These are phyloP conservation scores for Drosophila ironensis DNA, from an alignment of 1,140 invertebrate species.

Conservation along the genomic window DNA sequence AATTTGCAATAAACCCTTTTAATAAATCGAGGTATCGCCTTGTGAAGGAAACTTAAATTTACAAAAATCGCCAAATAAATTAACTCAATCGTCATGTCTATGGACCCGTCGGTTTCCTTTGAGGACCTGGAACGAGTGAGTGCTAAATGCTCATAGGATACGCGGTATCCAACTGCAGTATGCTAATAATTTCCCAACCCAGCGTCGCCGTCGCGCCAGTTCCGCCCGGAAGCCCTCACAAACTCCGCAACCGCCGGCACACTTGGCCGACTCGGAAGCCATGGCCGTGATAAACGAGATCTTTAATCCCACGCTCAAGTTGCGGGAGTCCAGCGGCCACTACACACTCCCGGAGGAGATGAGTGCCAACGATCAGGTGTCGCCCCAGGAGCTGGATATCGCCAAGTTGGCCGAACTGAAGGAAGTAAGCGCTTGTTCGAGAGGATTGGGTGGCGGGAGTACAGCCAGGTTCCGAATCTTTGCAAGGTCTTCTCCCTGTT, in stretches of 20 bases:
- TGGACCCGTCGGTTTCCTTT: constrained; percentile 71
- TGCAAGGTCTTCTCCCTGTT: constrained; percentile 84
- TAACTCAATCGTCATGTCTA: constrained; percentile 54
- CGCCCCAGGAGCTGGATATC: constrained; percentile 83
- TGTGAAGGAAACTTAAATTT: not conserved
- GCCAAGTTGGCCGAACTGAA: constrained; percentile 84
- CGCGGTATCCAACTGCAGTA: not conserved
- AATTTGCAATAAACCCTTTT: too few species aligned
- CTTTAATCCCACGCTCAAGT: constrained; percentile 81
- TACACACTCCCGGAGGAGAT: constrained; percentile 84
- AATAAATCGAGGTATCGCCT: too few species aligned
- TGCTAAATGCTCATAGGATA: not conserved
- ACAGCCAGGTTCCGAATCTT: not conserved
- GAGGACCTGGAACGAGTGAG: constrained; percentile 77
- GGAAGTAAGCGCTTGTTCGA: constrained; percentile 79
- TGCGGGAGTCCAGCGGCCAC: constrained; percentile 79
- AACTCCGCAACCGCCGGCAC: constrained; percentile 45
- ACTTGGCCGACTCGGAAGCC: constrained; percentile 58
- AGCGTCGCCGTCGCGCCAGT: constrained; percentile 67
- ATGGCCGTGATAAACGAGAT: constrained; percentile 82
- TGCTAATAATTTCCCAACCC: not conserved
- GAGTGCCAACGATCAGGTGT: constrained; percentile 80
- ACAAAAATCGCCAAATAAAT: too few species aligned
- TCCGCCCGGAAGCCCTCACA: constrained; percentile 59
- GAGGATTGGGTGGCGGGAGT: not conserved